phyloP scores from a whole-genome alignment of 1,140 invertebrate species.

The Drosophila subpulchrella region DNA sequence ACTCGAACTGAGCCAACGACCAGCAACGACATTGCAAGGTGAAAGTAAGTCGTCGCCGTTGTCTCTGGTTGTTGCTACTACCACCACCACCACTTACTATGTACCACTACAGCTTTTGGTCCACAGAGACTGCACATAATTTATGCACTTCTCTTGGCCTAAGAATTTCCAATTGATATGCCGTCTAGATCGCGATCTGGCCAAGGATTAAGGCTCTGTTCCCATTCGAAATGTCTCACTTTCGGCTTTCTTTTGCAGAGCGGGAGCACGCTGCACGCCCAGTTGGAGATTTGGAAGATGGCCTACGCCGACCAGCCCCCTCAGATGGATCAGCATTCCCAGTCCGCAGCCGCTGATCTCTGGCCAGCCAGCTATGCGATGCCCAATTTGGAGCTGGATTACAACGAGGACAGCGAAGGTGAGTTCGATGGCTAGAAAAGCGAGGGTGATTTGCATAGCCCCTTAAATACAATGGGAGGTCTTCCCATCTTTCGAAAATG shows the following conservation, averaged over 20 bases:
- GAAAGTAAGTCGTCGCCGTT: conserved; percentile 78
- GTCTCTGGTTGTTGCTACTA: conserved; percentile 34
- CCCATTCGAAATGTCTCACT: conserved; percentile 66
- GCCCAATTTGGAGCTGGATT: conserved; percentile 48
- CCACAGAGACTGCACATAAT: conserved; percentile 56
- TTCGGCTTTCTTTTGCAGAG: conserved; percentile 86
- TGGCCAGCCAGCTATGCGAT: conserved; percentile 52
- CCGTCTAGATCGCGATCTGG: conserved; percentile 77
- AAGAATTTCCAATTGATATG: conserved; percentile 76
- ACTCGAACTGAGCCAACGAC: conserved; percentile 83
- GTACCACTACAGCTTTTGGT: conserved; percentile 2
- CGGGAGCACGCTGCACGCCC: conserved; percentile 93
- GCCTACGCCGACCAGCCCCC: conserved; percentile 77
- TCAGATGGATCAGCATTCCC: not conserved
- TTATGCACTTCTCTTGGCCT: conserved; percentile 66
- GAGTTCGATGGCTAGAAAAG: conserved; percentile 4
- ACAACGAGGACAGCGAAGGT: conserved; percentile 70
- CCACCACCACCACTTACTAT: not conserved
- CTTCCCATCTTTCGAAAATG: no score
- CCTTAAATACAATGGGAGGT: no score
- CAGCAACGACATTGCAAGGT: conserved; percentile 84
- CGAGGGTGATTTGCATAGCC: conserved; percentile 4
- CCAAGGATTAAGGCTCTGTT: conserved; percentile 60
- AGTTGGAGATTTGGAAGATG: conserved; percentile 96
- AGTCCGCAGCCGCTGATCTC: conserved; percentile 7